phyloP scores from a whole-genome alignment of 2,797 vertebrate species.

The Chiroxiphia lanceolata region DNA sequence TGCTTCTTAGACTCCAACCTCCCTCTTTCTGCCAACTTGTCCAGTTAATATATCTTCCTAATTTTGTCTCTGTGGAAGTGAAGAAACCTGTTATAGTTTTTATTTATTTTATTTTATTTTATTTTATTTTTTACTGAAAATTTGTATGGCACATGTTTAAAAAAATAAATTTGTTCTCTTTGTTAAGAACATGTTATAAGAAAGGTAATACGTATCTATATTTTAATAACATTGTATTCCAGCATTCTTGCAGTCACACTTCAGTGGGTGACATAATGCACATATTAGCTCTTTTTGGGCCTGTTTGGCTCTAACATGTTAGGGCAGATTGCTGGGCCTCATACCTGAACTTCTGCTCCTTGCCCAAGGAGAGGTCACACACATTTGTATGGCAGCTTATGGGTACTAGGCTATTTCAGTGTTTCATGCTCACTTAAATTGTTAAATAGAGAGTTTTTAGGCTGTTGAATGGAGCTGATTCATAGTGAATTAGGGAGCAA shows the following conservation, averaged over 20 bases:
- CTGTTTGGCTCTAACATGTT: neutral
- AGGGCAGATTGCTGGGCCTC: neutral
- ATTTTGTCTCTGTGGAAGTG: neutral
- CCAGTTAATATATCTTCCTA: neutral
- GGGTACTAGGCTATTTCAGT: neutral
- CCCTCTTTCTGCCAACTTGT: neutral
- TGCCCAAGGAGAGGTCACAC: neutral
- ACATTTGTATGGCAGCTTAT: neutral
- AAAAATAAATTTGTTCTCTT: neutral
- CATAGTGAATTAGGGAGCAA: constrained; percentile 23
- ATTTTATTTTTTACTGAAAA: neutral
- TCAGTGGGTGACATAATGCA: neutral
- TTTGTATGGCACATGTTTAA: neutral
- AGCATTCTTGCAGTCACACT: neutral
- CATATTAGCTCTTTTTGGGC: neutral
- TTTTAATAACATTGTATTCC: neutral
- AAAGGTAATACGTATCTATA: neutral
- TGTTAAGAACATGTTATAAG: neutral
- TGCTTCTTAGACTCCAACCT: neutral
- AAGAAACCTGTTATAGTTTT: neutral
- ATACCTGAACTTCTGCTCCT: neutral
- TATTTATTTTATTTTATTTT: neutral
- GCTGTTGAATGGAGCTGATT: neutral
- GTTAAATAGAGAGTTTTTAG: constrained; percentile 7
- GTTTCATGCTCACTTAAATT: neutral